A percentile compares a stretch with the other conserved stretches of the same genome.
These are phyloP conservation scores for Tenthredo amoena DNA, from an alignment of 2,888 invertebrate genomes.

Conservation along the genomic window DNA sequence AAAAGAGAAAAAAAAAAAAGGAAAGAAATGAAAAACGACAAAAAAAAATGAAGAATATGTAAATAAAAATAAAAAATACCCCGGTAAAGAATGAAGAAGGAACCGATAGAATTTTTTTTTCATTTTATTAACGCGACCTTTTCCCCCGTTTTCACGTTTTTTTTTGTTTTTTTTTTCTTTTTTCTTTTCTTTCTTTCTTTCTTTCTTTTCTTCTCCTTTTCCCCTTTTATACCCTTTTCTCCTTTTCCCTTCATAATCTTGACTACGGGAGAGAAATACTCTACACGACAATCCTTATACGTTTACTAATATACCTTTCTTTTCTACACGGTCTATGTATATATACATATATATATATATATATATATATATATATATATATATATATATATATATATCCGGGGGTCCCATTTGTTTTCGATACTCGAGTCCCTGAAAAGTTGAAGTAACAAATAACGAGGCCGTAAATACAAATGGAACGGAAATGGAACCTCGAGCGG, in stretches of 20 bases:
- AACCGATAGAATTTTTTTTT: background rate
- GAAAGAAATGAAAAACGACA: no score
- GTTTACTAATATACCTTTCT: background rate
- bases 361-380: background rate
- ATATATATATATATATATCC: background rate
- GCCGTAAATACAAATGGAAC: slow-evolving; percentile 71
- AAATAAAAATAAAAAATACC: background rate
- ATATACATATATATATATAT: background rate
- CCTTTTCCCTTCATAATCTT: no score
- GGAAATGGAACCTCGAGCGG: slow-evolving; percentile 64
- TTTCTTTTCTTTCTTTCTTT: no score
- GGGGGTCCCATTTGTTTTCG: slow-evolving; percentile 44
- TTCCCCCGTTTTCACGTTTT: background rate
- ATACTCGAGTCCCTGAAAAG: slow-evolving; percentile 52
- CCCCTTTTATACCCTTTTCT: no score
- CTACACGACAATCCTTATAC: background rate
- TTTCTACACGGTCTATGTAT: background rate
- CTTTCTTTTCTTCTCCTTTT: no score
- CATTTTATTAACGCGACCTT: background rate
- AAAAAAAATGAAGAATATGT: slow-evolving; percentile 24
- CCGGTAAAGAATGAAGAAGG: background rate
- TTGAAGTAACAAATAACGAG: slow-evolving; percentile 56
- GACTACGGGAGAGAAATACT: no score
- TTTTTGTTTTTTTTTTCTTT: background rate
- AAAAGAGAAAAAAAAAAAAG: slow-evolving; percentile 29